A percentile compares a stretch with the other conserved stretches of the same genome.
Conservation (phyloP, 2,797 vertebrate species). For the Pygocentrus nattereri region DNA sequence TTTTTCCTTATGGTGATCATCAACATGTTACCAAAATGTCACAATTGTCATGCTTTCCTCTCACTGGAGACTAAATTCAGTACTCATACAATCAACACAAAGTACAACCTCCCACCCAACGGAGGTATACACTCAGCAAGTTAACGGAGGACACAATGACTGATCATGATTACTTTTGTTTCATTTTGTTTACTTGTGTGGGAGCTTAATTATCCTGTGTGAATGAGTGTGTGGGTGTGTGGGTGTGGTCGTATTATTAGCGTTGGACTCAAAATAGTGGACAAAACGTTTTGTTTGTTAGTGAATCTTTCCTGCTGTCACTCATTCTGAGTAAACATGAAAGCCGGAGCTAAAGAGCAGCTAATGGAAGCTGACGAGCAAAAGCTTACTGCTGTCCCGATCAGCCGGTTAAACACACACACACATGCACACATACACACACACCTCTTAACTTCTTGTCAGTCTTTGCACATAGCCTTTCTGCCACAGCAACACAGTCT, state of each 20-base stretch:
- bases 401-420: conserved; percentile 22
- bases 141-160: neutral
- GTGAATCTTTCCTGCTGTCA: conserved; percentile 64
- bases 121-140: neutral
- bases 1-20: neutral
- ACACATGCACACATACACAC: conserved; percentile 7
- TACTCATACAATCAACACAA: neutral
- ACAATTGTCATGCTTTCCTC: neutral
- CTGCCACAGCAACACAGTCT: conserved; percentile 12
- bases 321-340: conserved; percentile 74
- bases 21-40: neutral
- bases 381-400: conserved; percentile 58
- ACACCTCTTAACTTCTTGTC: conserved; percentile 18
- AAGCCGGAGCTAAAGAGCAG: conserved; percentile 65
- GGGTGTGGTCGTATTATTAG: conserved; percentile 37
- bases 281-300: conserved; percentile 37
- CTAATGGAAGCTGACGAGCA: conserved; percentile 62
- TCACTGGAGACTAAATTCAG: conserved; percentile 7
- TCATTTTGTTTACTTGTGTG: conserved; percentile 31
- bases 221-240: conserved; percentile 34
- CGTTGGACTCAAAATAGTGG: conserved; percentile 19
- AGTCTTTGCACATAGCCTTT: conserved; percentile 33
- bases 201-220: conserved; percentile 33
- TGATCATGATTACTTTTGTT: neutral
- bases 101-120: neutral